Conservation (phyloP, 2,888 invertebrate genomes). For the Pollenia labialis region DNA sequence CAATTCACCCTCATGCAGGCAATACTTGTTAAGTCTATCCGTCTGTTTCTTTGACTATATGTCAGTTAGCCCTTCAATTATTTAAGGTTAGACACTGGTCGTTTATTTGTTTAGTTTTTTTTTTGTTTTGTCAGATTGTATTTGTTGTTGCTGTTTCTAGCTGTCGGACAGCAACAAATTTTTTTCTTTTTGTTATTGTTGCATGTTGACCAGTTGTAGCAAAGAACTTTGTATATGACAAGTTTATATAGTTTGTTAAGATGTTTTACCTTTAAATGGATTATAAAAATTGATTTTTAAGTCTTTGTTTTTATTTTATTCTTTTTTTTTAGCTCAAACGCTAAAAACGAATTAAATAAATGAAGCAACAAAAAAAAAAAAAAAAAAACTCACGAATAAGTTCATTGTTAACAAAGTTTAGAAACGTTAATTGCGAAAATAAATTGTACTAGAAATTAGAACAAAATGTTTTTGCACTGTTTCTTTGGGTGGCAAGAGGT, state of each 20-base stretch:
- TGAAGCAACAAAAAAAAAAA: background rate
- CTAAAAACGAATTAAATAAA: slow-evolving; percentile 17
- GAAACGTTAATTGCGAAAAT: background rate
- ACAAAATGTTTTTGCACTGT: background rate
- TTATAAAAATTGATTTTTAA: slow-evolving; percentile 83
- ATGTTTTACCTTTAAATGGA: slow-evolving; percentile 79
- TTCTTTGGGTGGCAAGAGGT: background rate
- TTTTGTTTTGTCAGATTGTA: slow-evolving; percentile 29
- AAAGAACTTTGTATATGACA: slow-evolving; percentile 50
- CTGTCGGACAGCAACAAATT: slow-evolving; percentile 53
- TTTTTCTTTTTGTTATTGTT: slow-evolving; percentile 16
- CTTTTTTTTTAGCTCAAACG: background rate
- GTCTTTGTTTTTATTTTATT: slow-evolving; percentile 20
- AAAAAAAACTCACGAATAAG: slow-evolving; percentile 12
- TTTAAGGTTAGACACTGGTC: slow-evolving; percentile 70
- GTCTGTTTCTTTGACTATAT: slow-evolving; percentile 64
- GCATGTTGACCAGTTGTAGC: slow-evolving; percentile 55
- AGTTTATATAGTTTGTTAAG: slow-evolving; percentile 49
- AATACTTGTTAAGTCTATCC: slow-evolving; percentile 37
- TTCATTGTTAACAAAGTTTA: slow-evolving; percentile 29
- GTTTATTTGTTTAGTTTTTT: slow-evolving; percentile 56
- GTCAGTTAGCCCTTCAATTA: slow-evolving; percentile 66
- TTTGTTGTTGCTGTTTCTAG: slow-evolving; percentile 14
- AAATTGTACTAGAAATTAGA: background rate
- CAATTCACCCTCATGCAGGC: background rate